Conservation (phyloP, 1,140 invertebrate genomes). For the Notospermus geniculatus region DNA sequence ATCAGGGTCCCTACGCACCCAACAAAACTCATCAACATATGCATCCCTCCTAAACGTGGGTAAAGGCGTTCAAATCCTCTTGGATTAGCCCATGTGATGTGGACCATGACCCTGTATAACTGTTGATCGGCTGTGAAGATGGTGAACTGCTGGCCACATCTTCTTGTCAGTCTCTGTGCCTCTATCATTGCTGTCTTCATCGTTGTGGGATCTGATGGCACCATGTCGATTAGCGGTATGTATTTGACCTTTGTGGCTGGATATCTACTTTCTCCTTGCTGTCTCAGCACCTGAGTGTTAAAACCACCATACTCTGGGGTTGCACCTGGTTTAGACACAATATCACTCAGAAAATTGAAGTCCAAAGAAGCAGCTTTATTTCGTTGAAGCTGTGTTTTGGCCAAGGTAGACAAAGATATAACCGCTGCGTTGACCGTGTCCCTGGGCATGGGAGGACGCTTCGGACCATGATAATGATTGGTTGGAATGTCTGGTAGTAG, state of each 20-base stretch:
- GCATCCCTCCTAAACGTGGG: slow-evolving; percentile 29
- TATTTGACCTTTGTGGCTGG: not conserved
- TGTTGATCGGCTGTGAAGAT: slow-evolving; percentile 4
- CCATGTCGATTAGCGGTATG: not conserved
- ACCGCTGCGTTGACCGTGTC: no score
- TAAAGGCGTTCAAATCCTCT: slow-evolving; percentile 18
- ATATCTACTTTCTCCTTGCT: not conserved
- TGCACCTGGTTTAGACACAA: no score
- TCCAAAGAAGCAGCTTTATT: no score
- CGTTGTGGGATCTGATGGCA: not conserved
- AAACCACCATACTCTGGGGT: not conserved
- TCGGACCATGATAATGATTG: no score
- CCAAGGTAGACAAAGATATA: no score
- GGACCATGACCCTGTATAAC: not conserved
- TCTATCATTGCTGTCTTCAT: not conserved
- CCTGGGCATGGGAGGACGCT: no score
- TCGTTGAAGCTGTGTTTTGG: no score
- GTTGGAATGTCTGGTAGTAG: no score
- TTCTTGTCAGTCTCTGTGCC: not conserved
- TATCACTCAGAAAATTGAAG: no score
- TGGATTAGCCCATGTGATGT: not conserved
- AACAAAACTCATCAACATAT: slow-evolving; percentile 30
- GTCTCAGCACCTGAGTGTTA: not conserved
- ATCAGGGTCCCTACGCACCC: slow-evolving; percentile 26
- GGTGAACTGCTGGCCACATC: not conserved